Conservation (phyloP, 1,140 invertebrate species). For the Calycopis cecrops region DNA sequence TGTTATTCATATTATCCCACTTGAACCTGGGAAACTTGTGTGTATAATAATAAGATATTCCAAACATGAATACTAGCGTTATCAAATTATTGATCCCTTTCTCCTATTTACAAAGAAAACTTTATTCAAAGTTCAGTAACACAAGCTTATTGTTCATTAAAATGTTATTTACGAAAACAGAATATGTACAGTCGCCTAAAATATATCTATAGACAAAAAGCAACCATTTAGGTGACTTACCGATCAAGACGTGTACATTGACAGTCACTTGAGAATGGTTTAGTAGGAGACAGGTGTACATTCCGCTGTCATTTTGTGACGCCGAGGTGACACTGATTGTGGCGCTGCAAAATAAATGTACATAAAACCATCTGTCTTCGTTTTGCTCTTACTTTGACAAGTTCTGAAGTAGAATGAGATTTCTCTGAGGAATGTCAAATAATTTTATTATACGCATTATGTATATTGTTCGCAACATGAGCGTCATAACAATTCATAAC, state of each 20-base stretch:
- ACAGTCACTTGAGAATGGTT: conserved; percentile 63
- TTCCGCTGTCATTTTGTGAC: conserved; percentile 61
- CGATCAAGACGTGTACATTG: conserved; percentile 64
- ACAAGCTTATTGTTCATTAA: no score
- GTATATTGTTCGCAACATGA: background rate
- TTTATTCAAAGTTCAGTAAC: no score
- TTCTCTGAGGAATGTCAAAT: conserved; percentile 1
- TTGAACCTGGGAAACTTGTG: no score
- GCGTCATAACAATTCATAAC: no score
- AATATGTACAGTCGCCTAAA: no score
- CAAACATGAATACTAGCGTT: no score
- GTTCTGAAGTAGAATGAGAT: background rate
- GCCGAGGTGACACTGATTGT: conserved; percentile 60
- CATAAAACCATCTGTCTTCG: conserved; percentile 6
- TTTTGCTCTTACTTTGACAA: background rate
- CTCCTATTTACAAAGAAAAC: no score
- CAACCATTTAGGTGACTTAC: conserved; percentile 35
- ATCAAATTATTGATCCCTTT: no score
- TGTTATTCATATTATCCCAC: no score
- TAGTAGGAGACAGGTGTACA: conserved; percentile 54
- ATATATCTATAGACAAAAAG: background rate
- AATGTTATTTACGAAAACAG: no score
- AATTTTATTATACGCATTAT: background rate
- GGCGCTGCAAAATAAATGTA: conserved; percentile 42
- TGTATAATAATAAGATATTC: no score